A percentile compares a stretch with the other conserved stretches of the same genome.
Evolutionary conservation across 2,797 vertebrate genomes (phyloP).

Genomic region (Sebastes itinus): DNA sequence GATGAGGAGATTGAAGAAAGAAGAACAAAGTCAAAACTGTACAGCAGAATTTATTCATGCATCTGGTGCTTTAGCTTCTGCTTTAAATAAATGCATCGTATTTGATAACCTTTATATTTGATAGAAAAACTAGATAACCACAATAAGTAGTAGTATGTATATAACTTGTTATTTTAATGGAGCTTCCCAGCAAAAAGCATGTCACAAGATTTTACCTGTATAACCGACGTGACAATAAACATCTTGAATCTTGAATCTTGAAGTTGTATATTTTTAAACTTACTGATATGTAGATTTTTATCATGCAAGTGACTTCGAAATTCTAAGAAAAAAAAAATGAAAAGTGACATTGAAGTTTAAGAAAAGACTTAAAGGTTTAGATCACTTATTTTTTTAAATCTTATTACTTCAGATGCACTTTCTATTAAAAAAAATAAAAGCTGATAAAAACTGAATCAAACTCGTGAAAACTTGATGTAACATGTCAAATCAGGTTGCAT

Average conservation of each 20-base stretch:
- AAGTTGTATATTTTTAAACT: background rate
- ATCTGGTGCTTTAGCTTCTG: background rate
- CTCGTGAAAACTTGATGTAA: background rate
- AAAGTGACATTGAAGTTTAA: background rate
- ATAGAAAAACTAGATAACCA: background rate
- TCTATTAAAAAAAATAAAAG: background rate
- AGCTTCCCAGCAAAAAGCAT: too few species aligned
- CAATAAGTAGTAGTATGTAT: background rate
- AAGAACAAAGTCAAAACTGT: background rate
- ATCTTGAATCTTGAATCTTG: too few species aligned
- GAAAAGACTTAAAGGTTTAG: background rate
- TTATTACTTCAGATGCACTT: background rate
- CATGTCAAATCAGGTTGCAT: background rate
- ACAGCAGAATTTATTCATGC: background rate
- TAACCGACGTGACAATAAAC: too few species aligned
- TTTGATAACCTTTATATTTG: background rate
- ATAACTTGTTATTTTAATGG: too few species aligned
- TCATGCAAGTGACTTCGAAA: background rate
- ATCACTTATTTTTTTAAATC: background rate
- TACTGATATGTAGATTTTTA: background rate
- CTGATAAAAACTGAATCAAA: background rate
- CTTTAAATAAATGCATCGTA: background rate
- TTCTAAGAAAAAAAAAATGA: background rate
- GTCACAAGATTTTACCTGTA: too few species aligned
- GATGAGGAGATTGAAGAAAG: slow-evolving; percentile 9